phyloP scores from a whole-genome alignment of 1,140 invertebrate species.

The Anadara kagoshimensis region DNA sequence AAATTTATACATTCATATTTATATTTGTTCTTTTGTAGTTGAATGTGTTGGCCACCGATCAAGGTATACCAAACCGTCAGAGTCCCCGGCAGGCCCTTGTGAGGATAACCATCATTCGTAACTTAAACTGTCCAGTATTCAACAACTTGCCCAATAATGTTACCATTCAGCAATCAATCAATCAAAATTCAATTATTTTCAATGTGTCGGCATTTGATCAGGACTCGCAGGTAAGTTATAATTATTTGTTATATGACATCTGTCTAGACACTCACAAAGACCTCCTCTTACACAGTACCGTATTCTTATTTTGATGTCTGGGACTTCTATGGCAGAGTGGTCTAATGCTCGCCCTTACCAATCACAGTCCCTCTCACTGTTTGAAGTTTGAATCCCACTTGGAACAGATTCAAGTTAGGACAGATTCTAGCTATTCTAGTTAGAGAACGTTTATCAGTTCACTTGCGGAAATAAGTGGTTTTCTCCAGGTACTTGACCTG shows the following conservation, averaged over 20 bases:
- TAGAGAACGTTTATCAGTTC: too few relatives aligned
- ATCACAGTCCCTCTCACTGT: too few relatives aligned
- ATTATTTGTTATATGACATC: not conserved
- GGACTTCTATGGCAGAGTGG: too few relatives aligned
- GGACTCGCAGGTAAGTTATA: conserved; percentile 2
- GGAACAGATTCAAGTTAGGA: too few relatives aligned
- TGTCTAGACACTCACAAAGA: not conserved
- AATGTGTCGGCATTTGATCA: conserved; percentile 18
- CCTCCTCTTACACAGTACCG: too few relatives aligned
- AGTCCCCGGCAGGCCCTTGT: conserved; percentile 8
- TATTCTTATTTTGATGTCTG: too few relatives aligned
- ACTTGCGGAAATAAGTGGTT: too few relatives aligned
- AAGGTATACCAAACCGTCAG: conserved; percentile 17
- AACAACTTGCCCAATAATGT: conserved; percentile 16
- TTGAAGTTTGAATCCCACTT: too few relatives aligned
- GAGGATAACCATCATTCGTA: conserved; percentile 30
- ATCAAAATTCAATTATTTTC: not conserved
- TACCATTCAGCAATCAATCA: conserved; percentile 12
- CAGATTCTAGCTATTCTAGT: too few relatives aligned
- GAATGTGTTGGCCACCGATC: conserved; percentile 15
- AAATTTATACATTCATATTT: too few relatives aligned
- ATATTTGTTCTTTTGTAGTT: conserved; percentile 15
- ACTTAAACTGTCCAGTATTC: conserved; percentile 33
- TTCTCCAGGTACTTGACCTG: too few relatives aligned
- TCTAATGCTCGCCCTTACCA: too few relatives aligned